Base-by-base conservation (phyloP, 2,113 vertebrate genomes). In the Pungitius pungitius region DNA sequence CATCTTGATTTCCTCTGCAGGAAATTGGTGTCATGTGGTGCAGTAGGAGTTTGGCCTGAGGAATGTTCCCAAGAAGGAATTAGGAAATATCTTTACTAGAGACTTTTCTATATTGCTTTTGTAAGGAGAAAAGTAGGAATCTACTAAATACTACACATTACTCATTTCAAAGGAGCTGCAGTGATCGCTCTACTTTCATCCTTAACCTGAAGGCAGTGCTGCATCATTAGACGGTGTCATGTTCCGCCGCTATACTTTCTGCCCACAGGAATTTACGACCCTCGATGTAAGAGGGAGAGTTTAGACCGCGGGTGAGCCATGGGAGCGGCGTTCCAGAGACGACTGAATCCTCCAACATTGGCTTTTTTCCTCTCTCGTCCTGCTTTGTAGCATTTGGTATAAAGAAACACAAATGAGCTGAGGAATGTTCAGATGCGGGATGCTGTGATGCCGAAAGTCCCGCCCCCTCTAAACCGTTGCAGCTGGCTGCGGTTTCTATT, bases 1-100 rank as follows among this genome's bases (percentile, higher is more conserved):
- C 88, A 86, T 90, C 87, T 85, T 88, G 87, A 88, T 91, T 85
- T 88, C 74, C 89, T 37, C 83, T 43, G 75, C 75, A 88, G 80
- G 80, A 88, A 86, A 83, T 83, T 59, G 73, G 62, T 77, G 72
- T 89, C 86, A 85, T 88, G 84, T 84, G 89, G 87, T 58, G 69
- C 56, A 20, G 64, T 57, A 10, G 73, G 40, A 80, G 81, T 79
- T 85, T 73, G 75, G 78, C 70, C 71, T 52, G 24, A 72, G 77
- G 77, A 90, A 88, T 90, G 81, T 77, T 77, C 61, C n/a, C 57
- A 42, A 72, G 76, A 77, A 26, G 24, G 26, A 81, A 69, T 76
- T 40, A 78, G 62, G 71, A 74, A 84, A 81, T 78, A 43, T 51
- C 62, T 73, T 18, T 37, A 33, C 49, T 22, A 8, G 8, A 20